Conservation (phyloP, 2,797 vertebrate species). For the Sus cebifrons region DNA sequence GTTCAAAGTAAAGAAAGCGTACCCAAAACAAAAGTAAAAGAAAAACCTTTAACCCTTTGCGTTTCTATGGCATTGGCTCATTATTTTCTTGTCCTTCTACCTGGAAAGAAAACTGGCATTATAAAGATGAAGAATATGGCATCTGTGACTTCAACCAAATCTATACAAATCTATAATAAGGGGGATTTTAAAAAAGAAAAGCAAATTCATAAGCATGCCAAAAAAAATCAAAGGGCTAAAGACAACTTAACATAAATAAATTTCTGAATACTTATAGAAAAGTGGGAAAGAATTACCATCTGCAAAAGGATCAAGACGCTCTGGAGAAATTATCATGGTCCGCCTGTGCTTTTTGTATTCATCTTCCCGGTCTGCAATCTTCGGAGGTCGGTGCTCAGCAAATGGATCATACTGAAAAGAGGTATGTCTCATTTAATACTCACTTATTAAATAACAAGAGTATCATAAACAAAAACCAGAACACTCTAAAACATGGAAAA, state of each 20-base stretch:
- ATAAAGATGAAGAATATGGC: conserved; percentile 92
- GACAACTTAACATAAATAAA: conserved; percentile 90
- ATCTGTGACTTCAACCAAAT: conserved; percentile 92
- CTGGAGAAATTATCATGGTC: conserved; percentile 99
- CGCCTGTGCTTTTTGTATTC: conserved; percentile 98
- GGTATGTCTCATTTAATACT: conserved; percentile 19
- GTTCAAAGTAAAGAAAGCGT: conserved; percentile 90
- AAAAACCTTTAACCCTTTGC: conserved; percentile 94
- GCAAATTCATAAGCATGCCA: conserved; percentile 92
- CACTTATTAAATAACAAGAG: conserved; percentile 50
- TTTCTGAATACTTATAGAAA: conserved; percentile 87
- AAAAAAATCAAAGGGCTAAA: conserved; percentile 93
- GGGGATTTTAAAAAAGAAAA: conserved; percentile 90
- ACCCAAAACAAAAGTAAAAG: conserved; percentile 94
- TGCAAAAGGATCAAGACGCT: conserved; percentile 99
- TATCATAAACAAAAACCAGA: neutral
- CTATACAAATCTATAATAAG: conserved; percentile 89
- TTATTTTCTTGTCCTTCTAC: conserved; percentile 94
- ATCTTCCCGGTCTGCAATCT: conserved; percentile 99
- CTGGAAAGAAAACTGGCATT: conserved; percentile 94
- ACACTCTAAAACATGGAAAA: neutral
- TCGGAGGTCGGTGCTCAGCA: conserved; percentile 97
- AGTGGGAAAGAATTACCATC: conserved; percentile 96
- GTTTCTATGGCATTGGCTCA: conserved; percentile 94
- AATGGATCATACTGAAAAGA: conserved; percentile 97